Base-by-base conservation (phyloP, 2,113 vertebrate species). In the Chiloscyllium plagiosum region DNA sequence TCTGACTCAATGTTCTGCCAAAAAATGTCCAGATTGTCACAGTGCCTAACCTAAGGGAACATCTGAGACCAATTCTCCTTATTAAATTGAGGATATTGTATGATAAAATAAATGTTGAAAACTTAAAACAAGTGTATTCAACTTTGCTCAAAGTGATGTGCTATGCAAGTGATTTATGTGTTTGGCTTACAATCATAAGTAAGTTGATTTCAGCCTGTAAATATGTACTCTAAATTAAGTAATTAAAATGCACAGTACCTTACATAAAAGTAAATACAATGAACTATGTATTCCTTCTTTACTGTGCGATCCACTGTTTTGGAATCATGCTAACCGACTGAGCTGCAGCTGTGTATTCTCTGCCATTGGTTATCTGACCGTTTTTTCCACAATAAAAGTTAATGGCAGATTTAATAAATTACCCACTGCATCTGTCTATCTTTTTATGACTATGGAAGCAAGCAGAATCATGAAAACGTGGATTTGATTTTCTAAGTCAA, bases 171-270 rank as follows among this genome's bases (percentile, higher is more conserved):
- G 61, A 93, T 93, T 92, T 93, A 93, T 66, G 17, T 26, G 19
- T 37, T n/a, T 20, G n/a, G 8, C 89, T 92, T 56, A 93, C 65
- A 93, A 93, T 93, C n/a, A n/a, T 37, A 66, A 61, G n/a, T 56
- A 93, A 37, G 33, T 93, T 93, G 89, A 93, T 93, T 93, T 22
- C 61, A 93, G 7, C 89, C 56, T 92, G 89, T 93, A 20, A 37
- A 92, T 15, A n/a, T 65, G 33, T 61, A 61, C 52, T 66, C 33
- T 66, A 93, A 93, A 66, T 93, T 33, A 93, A 66, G 37, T 93
- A 66, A 93, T 93, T 66, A 66, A 93, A 93, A 93, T 66, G 33
- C 61, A 93, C 20, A n/a, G 33, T n/a, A 93, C 61, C 66, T 93
- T 93, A 66, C 65, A 66, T 37, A 37, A 93, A 37, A 65, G 19